Percentiles rank a stretch among this genome's conserved stretches.
Conservation (phyloP, 2,888 invertebrate species). For the Sarcophaga subvicina region DNA sequence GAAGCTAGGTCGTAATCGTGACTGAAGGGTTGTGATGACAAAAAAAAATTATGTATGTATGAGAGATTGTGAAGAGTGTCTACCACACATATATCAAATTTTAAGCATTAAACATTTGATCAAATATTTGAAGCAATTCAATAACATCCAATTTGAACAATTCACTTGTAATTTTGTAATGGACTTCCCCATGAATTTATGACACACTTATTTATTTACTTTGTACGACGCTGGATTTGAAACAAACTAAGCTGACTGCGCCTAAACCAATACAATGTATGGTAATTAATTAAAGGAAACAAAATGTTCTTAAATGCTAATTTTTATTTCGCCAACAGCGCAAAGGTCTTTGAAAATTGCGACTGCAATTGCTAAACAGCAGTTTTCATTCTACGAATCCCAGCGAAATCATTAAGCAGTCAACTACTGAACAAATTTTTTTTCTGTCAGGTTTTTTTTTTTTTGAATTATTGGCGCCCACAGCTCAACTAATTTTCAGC, state of each 20-base stretch:
- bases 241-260: conserved; percentile 14
- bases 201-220: conserved; percentile 2
- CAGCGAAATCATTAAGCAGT: conserved; percentile 39
- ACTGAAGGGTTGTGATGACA: no score
- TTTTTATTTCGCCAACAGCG: conserved; percentile 68
- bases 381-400: conserved; percentile 16
- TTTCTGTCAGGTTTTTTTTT: neutral
- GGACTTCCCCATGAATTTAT: no score
- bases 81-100: no score
- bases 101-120: no score
- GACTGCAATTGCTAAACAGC: neutral
- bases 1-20: no score
- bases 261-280: conserved; percentile 47
- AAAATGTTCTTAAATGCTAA: conserved; percentile 75
- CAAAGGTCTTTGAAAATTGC: neutral
- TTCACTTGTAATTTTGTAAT: no score
- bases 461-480: conserved; percentile 77
- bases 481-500: conserved; percentile 57
- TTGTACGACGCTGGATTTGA: neutral
- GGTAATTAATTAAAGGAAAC: conserved; percentile 78
- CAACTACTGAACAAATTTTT: conserved; percentile 44
- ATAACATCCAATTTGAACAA: no score
- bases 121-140: no score
- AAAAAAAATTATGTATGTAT: no score
- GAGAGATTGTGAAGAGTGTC: no score